Conservation (phyloP, 1,140 invertebrate genomes). For the Conopomorpha cramerella region DNA sequence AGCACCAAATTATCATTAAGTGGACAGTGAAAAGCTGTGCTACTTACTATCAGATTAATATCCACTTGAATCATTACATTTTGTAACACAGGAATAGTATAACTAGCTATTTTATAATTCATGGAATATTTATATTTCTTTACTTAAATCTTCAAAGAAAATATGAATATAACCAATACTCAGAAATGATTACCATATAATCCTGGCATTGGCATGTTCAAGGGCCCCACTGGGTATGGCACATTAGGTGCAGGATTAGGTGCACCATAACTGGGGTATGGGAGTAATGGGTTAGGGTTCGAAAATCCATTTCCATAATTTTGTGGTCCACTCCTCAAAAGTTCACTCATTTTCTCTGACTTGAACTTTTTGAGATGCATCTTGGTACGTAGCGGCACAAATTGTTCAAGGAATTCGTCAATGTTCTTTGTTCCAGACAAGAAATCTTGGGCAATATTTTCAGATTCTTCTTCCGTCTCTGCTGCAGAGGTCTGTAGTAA, state of each 20-base stretch:
- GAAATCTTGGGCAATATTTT: slow-evolving; percentile 78
- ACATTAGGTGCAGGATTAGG: slow-evolving; percentile 29
- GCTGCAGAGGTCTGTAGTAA: slow-evolving; percentile 83
- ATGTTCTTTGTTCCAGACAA: slow-evolving; percentile 72
- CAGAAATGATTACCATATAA: slow-evolving; percentile 53
- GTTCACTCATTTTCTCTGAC: slow-evolving; percentile 83
- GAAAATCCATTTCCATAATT: slow-evolving; percentile 36
- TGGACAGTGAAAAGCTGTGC: too few species aligned
- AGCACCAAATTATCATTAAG: slow-evolving; percentile 36
- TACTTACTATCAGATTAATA: too few species aligned
- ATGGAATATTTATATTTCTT: too few species aligned
- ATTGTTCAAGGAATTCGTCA: slow-evolving; percentile 80
- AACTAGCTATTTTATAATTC: too few species aligned
- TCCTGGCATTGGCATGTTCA: slow-evolving; percentile 66
- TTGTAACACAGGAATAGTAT: too few species aligned
- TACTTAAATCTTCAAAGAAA: too few species aligned
- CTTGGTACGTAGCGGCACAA: slow-evolving; percentile 70
- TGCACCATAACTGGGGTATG: slow-evolving; percentile 45
- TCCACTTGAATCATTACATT: too few species aligned
- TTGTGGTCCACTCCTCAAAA: slow-evolving; percentile 60
- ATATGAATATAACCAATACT: slow-evolving; percentile 10
- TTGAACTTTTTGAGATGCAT: slow-evolving; percentile 84
- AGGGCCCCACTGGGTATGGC: slow-evolving; percentile 61
- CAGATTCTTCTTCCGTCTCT: slow-evolving; percentile 87
- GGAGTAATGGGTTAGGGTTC: slow-evolving; percentile 37